Conservation (phyloP, 2,113 vertebrate species). For the Solenodon paradoxus region DNA sequence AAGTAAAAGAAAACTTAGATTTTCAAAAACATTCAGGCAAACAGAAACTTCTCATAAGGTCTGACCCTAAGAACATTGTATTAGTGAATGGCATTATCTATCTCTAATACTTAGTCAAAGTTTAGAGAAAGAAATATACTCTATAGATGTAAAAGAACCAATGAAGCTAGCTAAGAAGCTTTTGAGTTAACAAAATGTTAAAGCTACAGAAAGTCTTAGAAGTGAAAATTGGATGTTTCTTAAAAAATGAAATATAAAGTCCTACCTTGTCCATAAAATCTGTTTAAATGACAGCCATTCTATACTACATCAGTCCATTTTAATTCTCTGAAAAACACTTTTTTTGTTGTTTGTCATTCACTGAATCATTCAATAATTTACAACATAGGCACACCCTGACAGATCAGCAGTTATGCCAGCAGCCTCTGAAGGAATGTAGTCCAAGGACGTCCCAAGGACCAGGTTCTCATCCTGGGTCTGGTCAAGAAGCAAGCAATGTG, state of each 20-base stretch:
- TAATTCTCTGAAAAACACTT: background rate
- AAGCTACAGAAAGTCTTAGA: background rate
- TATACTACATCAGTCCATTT: background rate
- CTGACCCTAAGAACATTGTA: background rate
- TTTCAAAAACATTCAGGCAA: background rate
- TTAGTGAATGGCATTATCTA: background rate
- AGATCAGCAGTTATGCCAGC: too few relatives aligned
- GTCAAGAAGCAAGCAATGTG: too few relatives aligned
- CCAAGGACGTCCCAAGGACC: too few relatives aligned
- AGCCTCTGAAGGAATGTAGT: too few relatives aligned
- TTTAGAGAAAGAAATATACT: background rate
- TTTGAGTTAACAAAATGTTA: background rate
- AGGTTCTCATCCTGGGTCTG: too few relatives aligned
- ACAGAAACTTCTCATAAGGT: background rate
- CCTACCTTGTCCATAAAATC: background rate
- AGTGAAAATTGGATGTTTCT: background rate
- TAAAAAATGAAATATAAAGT: conserved; percentile 15
- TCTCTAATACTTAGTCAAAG: background rate
- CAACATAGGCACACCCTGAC: too few relatives aligned
- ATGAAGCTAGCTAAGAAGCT: background rate
- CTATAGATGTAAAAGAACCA: background rate
- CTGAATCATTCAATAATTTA: background rate
- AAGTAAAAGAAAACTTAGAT: background rate
- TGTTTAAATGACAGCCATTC: background rate
- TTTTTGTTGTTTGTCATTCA: background rate